These are phyloP conservation scores for Cyphomyrmex costatus DNA, from an alignment of 1,140 invertebrate genomes.

Conservation along the genomic window DNA sequence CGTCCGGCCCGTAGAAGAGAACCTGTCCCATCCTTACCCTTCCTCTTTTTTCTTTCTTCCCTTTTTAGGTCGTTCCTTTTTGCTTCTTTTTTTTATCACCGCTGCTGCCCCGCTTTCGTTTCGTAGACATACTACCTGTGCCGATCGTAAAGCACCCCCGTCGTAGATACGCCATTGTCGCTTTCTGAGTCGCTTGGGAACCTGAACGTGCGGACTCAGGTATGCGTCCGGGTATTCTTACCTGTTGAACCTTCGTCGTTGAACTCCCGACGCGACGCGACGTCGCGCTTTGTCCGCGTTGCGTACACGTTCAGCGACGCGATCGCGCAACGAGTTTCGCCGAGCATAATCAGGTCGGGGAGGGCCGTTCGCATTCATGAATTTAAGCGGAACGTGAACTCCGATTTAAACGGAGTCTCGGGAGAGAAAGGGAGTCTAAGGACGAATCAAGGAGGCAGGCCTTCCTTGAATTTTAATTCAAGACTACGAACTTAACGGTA, in stretches of 20 bases:
- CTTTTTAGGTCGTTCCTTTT: conserved; percentile 1
- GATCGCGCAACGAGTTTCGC: conserved; percentile 40
- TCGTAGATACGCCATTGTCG: conserved; percentile 45
- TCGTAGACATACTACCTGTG: conserved; percentile 21
- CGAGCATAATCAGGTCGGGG: conserved; percentile 26
- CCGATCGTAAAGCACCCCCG: conserved; percentile 54
- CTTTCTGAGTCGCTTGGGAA: conserved; percentile 50
- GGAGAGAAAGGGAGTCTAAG: conserved; percentile 25
- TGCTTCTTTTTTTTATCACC: conserved; percentile 4
- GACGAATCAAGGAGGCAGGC: conserved; percentile 46
- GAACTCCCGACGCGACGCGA: conserved; percentile 23
- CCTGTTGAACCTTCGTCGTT: conserved; percentile 57
- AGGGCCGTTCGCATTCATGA: conserved; percentile 51
- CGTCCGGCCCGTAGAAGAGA: neutral
- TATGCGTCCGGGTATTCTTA: conserved; percentile 55
- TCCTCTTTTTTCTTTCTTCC: neutral
- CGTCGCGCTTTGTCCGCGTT: conserved; percentile 58
- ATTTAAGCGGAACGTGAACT: conserved; percentile 56
- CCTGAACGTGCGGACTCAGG: conserved; percentile 52
- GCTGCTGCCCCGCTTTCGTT: conserved; percentile 4
- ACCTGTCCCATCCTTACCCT: conserved; percentile 1
- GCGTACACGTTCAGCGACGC: conserved; percentile 31
- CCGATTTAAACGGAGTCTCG: conserved; percentile 32
- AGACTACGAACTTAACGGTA: neutral
- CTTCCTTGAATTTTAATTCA: conserved; percentile 49